phyloP scores from a whole-genome alignment of 2,888 invertebrate genomes.

The Sipha maydis region DNA sequence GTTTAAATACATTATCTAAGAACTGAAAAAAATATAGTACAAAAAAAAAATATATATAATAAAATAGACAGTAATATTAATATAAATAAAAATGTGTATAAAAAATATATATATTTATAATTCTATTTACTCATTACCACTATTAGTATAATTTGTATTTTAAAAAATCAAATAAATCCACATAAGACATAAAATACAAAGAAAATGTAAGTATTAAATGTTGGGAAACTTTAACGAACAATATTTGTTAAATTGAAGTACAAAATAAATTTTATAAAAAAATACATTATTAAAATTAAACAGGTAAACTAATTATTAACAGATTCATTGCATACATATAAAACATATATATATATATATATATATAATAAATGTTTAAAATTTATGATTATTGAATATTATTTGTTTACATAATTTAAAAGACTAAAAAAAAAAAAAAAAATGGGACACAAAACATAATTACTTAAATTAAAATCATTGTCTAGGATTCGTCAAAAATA shows the following conservation, averaged over 20 bases:
- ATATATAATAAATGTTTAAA: constrained; percentile 21
- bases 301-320: too few relatives aligned
- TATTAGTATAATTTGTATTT: neutral
- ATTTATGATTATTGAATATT: neutral
- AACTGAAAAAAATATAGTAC: constrained; percentile 2
- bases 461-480: constrained; percentile 47
- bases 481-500: constrained; percentile 50
- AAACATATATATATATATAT: too few relatives aligned
- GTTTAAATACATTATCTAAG: neutral
- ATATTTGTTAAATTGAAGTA: too few relatives aligned
- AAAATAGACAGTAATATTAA: neutral
- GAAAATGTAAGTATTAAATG: constrained; percentile 8
- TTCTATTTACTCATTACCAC: neutral
- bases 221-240: neutral
- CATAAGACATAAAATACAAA: neutral
- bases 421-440: neutral
- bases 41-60: neutral
- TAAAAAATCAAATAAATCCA: constrained; percentile 21
- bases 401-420: constrained; percentile 2
- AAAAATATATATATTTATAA: constrained; percentile 22
- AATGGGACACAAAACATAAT: constrained; percentile 44
- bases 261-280: constrained; percentile 13
- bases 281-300: neutral
- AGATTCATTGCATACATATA: too few relatives aligned
- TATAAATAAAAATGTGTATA: constrained; percentile 21